Evolutionary conservation across 1,140 invertebrate species (phyloP), one percentile per base, ranked within the genome.

Genomic region (Theocolax elegans): DNA sequence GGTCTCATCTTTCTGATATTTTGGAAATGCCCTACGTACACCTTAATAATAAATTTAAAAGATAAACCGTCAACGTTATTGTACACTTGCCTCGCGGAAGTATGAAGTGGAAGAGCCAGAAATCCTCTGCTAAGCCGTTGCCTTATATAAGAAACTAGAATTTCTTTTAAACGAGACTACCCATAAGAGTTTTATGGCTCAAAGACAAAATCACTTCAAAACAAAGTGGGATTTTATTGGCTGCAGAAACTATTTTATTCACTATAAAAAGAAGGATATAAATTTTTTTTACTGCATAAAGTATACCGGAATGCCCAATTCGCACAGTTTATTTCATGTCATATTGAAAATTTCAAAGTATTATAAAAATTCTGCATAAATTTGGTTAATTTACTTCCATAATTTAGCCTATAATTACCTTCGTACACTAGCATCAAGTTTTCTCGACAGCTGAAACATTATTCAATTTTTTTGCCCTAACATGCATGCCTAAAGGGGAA

Each of bases 201-300:
- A 54, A 17, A 40, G 49, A 29, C 12, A 54, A 65, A 65, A 65
- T 65, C 35, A 65, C 49, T 65, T 65, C 13, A 42, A 54, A 65
- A 54, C 62, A 53, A 65, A 65, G 25, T 66, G 21, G 40, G 7
- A 56, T 56, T 66, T 66, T 46, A 66, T 66, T 66, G 40, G 13
- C 38, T 15, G 27, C 12, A 10, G 7, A 29, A 56, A 46, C 38
- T 44, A 56, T 56, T 66, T 56, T 46, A 46, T 51, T 42, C 49
- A 23, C 15, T 15, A 17, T 53, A 65, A 53, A 65, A 54, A 0
- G 13, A 23, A 31, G 13, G 23, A 8, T 42, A 42, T 35, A 31
- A 35, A n/a, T 35, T 21, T 35, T 27, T 49, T 64, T 49, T 40
- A 63, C 49, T 31, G 25, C 44, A n/a, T 23, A n/a, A 25, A 21